Conservation (phyloP, 2,113 vertebrate species). For the Caretta caretta region DNA sequence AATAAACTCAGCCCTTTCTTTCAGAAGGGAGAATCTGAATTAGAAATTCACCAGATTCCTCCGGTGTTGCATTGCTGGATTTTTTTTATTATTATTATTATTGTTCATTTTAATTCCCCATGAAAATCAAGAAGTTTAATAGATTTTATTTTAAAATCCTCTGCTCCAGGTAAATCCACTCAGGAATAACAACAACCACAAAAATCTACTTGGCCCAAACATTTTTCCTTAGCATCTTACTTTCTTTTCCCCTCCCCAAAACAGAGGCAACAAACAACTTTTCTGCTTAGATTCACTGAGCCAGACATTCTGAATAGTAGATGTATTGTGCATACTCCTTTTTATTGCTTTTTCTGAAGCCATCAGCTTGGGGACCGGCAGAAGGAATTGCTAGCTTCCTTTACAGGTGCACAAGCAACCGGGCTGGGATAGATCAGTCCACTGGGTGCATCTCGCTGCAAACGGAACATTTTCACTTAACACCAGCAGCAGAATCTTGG, state of each 20-base stretch:
- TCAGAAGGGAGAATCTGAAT: not conserved
- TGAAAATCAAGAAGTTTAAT: not conserved
- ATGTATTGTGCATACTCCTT: not conserved
- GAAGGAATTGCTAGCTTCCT: not conserved
- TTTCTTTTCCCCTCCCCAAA: not conserved
- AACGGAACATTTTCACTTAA: not conserved
- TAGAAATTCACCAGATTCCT: not conserved
- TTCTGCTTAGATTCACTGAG: not conserved
- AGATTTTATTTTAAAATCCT: not conserved
- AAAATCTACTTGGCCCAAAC: not conserved
- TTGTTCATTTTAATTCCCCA: not conserved
- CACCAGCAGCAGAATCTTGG: not conserved
- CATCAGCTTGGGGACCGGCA: not conserved
- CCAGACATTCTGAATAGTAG: not conserved
- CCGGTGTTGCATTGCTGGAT: not conserved
- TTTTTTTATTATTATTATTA: not conserved
- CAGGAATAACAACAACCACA: not conserved
- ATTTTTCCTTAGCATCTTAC: not conserved
- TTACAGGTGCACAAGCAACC: not conserved
- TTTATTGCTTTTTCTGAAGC: accelerated
- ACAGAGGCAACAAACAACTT: not conserved
- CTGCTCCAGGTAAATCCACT: not conserved
- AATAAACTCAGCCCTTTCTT: not conserved
- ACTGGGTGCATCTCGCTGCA: not conserved
- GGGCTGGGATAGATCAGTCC: not conserved